Evolutionary conservation across 2,888 invertebrate species (phyloP).

Genomic region (Hemicrepidius hirtus): DNA sequence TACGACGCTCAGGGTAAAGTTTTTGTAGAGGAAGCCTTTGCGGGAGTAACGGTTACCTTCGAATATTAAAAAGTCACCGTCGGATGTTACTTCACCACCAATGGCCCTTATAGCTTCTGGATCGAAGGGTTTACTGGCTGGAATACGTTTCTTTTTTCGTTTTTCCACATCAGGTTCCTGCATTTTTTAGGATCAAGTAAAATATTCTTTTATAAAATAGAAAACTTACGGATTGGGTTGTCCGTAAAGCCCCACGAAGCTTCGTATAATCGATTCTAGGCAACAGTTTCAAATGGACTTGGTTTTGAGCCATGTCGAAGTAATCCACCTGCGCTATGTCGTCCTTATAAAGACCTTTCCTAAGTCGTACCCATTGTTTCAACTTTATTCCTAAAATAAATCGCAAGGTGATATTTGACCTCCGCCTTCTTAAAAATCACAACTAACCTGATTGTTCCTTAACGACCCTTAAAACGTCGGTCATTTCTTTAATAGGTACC

Average conservation of each 20-base stretch:
- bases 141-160: conserved; percentile 91
- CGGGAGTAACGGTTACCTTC: conserved; percentile 97
- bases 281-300: conserved; percentile 94
- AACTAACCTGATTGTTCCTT: conserved; percentile 90
- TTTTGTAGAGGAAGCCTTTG: conserved; percentile 97
- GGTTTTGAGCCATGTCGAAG: conserved; percentile 98
- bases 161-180: conserved; percentile 89
- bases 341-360: conserved; percentile 92
- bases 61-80: conserved; percentile 93
- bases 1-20: conserved; percentile 96
- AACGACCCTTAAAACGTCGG: conserved; percentile 96
- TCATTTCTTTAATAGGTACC: conserved; percentile 99
- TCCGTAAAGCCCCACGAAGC: conserved; percentile 92
- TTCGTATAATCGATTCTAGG: conserved; percentile 98
- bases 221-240: conserved; percentile 76
- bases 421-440: no score
- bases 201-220: no score
- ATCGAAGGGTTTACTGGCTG: conserved; percentile 95
- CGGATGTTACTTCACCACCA: conserved; percentile 96
- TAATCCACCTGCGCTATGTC: conserved; percentile 98
- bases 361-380: conserved; percentile 98
- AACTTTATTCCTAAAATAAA: conserved; percentile 79
- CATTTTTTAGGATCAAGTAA: no score
- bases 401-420: no score
- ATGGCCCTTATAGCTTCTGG: conserved; percentile 94